Percentiles rank a stretch among this genome's conserved stretches.
These are phyloP conservation scores for Drosophila kuntzei DNA, from an alignment of 2,888 invertebrate genomes.

Conservation along the genomic window DNA sequence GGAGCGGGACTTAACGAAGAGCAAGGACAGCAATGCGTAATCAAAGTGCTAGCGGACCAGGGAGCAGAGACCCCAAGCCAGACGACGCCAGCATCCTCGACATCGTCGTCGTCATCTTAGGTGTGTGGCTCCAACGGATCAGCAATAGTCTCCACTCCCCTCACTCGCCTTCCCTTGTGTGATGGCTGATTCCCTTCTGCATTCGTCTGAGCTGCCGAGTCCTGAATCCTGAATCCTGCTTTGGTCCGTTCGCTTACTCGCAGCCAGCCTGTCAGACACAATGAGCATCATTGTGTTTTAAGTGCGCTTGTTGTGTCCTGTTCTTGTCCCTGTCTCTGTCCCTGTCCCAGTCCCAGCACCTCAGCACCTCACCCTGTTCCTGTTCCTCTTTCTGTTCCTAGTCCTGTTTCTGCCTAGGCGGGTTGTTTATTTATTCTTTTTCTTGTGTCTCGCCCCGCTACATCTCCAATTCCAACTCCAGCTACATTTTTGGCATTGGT, in stretches of 20 bases:
- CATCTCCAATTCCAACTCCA: constrained; percentile 11
- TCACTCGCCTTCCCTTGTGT: background rate
- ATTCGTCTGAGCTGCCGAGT: constrained; percentile 20
- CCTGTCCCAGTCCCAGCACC: background rate
- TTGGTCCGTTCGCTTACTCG: constrained; percentile 22
- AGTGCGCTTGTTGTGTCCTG: constrained; percentile 79
- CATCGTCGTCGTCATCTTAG: constrained; percentile 64
- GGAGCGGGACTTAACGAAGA: constrained; percentile 44
- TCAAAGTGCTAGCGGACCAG: constrained; percentile 62
- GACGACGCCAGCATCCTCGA: constrained; percentile 67
- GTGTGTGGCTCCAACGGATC: constrained; percentile 69
- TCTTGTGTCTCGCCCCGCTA: constrained; percentile 43
- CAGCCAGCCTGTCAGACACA: constrained; percentile 75
- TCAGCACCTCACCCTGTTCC: background rate
- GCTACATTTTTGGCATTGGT: constrained; percentile 74
- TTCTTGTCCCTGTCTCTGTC: constrained; percentile 34
- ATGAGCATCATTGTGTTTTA: constrained; percentile 82
- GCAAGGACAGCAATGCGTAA: constrained; percentile 66
- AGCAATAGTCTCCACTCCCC: constrained; percentile 33
- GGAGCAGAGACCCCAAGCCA: constrained; percentile 31
- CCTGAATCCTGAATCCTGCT: constrained; percentile 15
- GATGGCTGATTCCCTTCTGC: constrained; percentile 10
- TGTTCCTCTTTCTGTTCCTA: background rate
- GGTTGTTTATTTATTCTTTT: constrained; percentile 79
- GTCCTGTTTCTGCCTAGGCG: constrained; percentile 23